A percentile compares a stretch with the other conserved stretches of the same genome.
These are phyloP conservation scores for Oxytorus armatus DNA, from an alignment of 2,888 invertebrate species.

Conservation along the genomic window DNA sequence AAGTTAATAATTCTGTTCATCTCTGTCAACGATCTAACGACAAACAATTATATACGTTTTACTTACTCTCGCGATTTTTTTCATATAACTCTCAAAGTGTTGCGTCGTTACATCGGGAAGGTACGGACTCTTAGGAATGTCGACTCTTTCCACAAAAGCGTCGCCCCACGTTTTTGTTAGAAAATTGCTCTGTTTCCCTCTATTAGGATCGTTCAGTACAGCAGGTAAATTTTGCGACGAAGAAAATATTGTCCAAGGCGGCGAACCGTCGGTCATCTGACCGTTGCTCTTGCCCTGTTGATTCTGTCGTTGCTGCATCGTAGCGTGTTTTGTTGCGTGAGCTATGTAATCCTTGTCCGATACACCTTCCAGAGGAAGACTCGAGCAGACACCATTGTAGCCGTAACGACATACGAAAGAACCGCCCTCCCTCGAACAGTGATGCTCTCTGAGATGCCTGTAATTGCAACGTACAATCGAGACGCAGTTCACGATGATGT, in stretches of 20 bases:
- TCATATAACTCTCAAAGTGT: conserved; percentile 95
- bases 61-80: conserved; percentile 87
- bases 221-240: conserved; percentile 98
- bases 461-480: neutral
- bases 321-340: conserved; percentile 89
- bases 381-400: conserved; percentile 93
- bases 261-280: conserved; percentile 76
- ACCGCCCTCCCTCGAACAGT: conserved; percentile 94
- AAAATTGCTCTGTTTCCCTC: conserved; percentile 95
- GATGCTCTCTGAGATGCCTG: conserved; percentile 92
- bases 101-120: conserved; percentile 92
- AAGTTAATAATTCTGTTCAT: too few relatives aligned
- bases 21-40: too few relatives aligned
- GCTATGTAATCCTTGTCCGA: conserved; percentile 95
- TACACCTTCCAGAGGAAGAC: conserved; percentile 95
- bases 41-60: conserved; percentile 9
- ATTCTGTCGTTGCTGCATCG: conserved; percentile 76
- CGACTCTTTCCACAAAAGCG: conserved; percentile 93
- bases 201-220: conserved; percentile 97
- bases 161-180: conserved; percentile 99
- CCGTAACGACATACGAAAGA: conserved; percentile 95
- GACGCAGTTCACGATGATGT: too few relatives aligned
- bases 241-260: conserved; percentile 93
- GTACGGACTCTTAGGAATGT: conserved; percentile 91
- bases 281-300: conserved; percentile 85